Base-by-base conservation (phyloP, 2,888 invertebrate genomes). In the Poecilus cupreus region DNA sequence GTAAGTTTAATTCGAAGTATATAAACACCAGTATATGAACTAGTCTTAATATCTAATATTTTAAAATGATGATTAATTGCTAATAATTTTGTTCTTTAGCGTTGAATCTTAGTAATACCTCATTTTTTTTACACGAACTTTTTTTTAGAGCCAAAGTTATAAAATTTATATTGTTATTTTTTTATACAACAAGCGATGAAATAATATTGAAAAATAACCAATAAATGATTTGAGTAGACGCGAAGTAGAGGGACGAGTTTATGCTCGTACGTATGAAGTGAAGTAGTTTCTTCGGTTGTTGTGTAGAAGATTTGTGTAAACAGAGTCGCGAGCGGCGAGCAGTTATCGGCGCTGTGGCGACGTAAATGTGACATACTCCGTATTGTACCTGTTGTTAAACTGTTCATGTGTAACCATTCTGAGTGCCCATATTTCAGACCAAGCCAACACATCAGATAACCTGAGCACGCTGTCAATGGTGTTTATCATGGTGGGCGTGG, bases 381-480 rank as follows among this genome's bases (percentile, higher is more conserved):
- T n/a, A n/a, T n/a, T n/a, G 49, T 2, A 18, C 6, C 18, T 10
- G 18, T n/a, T 49, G 13, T 26, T 24, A 20, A 78, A 64, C 39
- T 57, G 39, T 64, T 74, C 8, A 18, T 74, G 26, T 80, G 39
- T 81, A 78, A 77, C 77, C 68, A 46, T 70, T 82, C n/a, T 68
- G 49, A 64, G 78, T 78, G 78, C 10, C 64, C 49, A 49, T 24
- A 60, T 90, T 90, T 87, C 94, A 95, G 95, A 93, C 91, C 64
- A 64, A 64, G 92, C 92, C 90, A 92, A 93, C 90, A 92, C 93
- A 91, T 92, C 93, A 89, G 93, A 94, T 92, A 94, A 94, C 92
- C 93, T 96, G 93, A 96, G 95, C 93, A 96, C 96, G 89, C 92
- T 96, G 91, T 92, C 93, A 90, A 94, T 97, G 96, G 97, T 97